A percentile compares a stretch with the other conserved stretches of the same genome.
These are phyloP conservation scores for Calonectris borealis DNA, from an alignment of 2,113 vertebrate species.

Conservation along the genomic window DNA sequence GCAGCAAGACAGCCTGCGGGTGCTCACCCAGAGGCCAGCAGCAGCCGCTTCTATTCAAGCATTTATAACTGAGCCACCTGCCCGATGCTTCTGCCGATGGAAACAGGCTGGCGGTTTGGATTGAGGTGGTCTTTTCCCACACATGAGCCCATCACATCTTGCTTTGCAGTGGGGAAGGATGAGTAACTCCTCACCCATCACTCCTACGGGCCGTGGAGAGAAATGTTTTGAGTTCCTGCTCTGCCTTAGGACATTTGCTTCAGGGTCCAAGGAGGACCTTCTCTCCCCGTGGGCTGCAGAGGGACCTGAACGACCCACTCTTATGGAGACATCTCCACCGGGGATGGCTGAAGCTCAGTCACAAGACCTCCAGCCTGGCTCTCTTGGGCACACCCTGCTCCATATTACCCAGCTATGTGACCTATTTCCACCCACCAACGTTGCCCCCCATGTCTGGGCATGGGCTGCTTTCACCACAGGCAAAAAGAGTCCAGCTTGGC, in stretches of 20 bases:
- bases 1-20: fast-evolving
- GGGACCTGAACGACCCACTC: neutral
- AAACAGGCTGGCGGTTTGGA: neutral
- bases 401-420: neutral
- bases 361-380: neutral
- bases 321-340: neutral
- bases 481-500: neutral
- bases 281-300: neutral
- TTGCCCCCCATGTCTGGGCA: neutral
- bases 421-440: fast-evolving
- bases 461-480: neutral
- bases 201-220: neutral
- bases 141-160: neutral
- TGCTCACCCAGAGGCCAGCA: neutral
- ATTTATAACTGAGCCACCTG: neutral
- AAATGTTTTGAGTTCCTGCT: neutral
- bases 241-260: neutral
- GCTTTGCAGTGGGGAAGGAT: neutral
- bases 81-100: neutral
- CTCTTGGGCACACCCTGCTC: neutral
- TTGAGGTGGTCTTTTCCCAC: neutral
- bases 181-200: neutral
- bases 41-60: neutral
- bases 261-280: neutral
- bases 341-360: neutral